Percentiles rank a stretch among this genome's conserved stretches.
Evolutionary conservation across 2,888 invertebrate species (phyloP).

Genomic region (Lithophane ornitopus): DNA sequence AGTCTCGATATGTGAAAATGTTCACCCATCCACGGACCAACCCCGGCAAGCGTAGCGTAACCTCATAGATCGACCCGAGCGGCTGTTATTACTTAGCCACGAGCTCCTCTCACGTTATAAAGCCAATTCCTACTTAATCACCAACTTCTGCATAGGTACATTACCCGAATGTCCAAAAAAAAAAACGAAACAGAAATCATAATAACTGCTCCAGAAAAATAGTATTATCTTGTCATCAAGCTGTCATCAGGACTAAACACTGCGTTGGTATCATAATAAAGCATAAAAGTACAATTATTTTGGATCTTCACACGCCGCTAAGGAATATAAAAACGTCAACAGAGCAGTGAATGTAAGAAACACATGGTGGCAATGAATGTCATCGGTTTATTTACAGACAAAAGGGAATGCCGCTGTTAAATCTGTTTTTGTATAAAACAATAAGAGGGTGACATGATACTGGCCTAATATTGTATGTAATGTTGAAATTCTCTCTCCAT

Average conservation of each 20-base stretch:
- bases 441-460: conserved; percentile 30
- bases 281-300: conserved; percentile 85
- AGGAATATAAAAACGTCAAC: conserved; percentile 86
- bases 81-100: no score
- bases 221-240: conserved; percentile 80
- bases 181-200: conserved; percentile 42
- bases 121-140: background rate
- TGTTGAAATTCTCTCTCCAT: background rate
- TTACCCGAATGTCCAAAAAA: background rate
- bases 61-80: no score
- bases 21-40: no score
- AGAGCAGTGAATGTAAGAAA: conserved; percentile 75
- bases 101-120: no score
- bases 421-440: conserved; percentile 55
- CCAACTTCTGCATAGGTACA: background rate
- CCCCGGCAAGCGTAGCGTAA: no score
- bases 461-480: background rate
- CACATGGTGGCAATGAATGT: conserved; percentile 79
- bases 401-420: conserved; percentile 61
- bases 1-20: no score
- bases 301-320: conserved; percentile 83
- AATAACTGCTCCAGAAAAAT: conserved; percentile 61
- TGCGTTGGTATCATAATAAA: conserved; percentile 86
- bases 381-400: conserved; percentile 73
- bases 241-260: conserved; percentile 85